Percentiles rank a stretch among this genome's conserved stretches.
Evolutionary conservation across 2,797 vertebrate genomes (phyloP).

Genomic region (Erethizon dorsatum): DNA sequence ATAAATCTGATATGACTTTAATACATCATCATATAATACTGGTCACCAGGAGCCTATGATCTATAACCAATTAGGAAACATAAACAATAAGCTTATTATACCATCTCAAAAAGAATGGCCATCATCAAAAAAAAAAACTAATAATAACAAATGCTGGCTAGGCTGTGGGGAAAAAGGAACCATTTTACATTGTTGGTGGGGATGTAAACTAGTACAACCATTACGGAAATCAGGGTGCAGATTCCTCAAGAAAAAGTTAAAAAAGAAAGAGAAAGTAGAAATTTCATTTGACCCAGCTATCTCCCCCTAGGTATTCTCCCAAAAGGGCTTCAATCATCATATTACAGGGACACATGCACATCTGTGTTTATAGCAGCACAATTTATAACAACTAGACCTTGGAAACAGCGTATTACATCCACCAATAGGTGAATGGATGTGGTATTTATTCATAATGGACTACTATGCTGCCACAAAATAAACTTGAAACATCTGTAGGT

Average conservation of each 20-base stretch:
- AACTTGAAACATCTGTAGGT: not conserved
- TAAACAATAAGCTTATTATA: not conserved
- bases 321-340: not conserved
- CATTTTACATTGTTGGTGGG: not conserved
- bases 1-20: conserved; percentile 34
- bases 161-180: not conserved
- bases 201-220: not conserved
- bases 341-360: not conserved
- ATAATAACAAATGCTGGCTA: not conserved
- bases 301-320: not conserved
- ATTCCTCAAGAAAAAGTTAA: not conserved
- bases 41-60: not conserved
- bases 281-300: not conserved
- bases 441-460: not conserved
- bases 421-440: not conserved
- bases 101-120: not conserved
- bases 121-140: not conserved
- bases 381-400: not conserved
- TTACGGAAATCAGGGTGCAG: not conserved
- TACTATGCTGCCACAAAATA: not conserved
- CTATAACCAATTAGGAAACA: conserved; percentile 9
- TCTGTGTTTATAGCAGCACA: not conserved
- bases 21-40: not conserved
- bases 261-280: not conserved
- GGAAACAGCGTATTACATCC: not conserved